Evolutionary conservation across 2,888 invertebrate genomes (phyloP).

Genomic region (Brachyptera putata): DNA sequence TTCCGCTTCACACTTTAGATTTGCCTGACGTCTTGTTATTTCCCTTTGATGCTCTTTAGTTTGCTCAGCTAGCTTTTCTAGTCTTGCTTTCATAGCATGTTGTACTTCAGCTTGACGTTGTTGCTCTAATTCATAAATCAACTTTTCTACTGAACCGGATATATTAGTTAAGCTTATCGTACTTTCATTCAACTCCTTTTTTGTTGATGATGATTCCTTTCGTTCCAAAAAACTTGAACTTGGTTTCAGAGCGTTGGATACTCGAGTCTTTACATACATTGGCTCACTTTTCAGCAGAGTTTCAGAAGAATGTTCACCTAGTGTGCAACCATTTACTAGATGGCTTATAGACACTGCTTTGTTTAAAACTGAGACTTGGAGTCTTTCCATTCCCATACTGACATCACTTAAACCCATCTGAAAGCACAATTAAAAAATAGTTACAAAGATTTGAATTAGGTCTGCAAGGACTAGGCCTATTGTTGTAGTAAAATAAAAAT

Average conservation of each 20-base stretch:
- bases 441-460: too few relatives aligned
- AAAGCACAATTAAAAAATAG: too few relatives aligned
- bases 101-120: not conserved
- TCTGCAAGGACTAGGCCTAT: too few relatives aligned
- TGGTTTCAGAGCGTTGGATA: not conserved
- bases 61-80: not conserved
- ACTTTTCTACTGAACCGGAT: not conserved
- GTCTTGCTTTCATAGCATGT: not conserved
- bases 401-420: not conserved
- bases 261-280: not conserved
- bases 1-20: not conserved
- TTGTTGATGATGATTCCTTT: not conserved
- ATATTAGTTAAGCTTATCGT: not conserved
- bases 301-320: not conserved
- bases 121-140: not conserved
- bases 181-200: not conserved
- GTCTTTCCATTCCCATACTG: not conserved
- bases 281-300: not conserved
- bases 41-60: not conserved
- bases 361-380: not conserved
- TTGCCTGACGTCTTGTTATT: not conserved
- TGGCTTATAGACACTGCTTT: slow-evolving; percentile 4
- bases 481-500: too few relatives aligned
- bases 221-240: not conserved
- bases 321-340: not conserved